These are phyloP conservation scores for Antitype chi DNA, from an alignment of 2,888 invertebrate genomes.

Conservation along the genomic window DNA sequence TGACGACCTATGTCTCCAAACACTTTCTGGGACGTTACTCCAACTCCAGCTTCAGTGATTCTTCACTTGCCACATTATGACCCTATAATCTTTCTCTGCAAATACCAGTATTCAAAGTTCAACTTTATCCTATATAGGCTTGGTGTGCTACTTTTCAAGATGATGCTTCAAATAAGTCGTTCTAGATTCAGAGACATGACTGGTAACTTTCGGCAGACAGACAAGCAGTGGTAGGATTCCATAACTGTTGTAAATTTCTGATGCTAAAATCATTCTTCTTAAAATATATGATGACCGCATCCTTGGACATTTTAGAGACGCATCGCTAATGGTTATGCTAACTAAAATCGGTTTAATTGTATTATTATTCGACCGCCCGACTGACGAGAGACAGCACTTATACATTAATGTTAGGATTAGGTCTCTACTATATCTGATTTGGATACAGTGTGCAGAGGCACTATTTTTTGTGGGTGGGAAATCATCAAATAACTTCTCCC, in stretches of 20 bases:
- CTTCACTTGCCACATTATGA: not conserved
- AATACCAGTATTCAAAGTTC: not conserved
- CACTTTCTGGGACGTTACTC: not conserved
- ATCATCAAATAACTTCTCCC: too few relatives aligned
- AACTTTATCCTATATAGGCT: not conserved
- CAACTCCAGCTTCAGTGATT: not conserved
- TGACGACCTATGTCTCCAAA: not conserved
- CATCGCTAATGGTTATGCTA: slow-evolving; percentile 7
- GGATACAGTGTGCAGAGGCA: not conserved
- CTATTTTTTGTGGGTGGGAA: too few relatives aligned
- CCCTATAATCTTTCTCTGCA: not conserved
- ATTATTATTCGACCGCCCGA: slow-evolving; percentile 21
- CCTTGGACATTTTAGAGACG: slow-evolving; percentile 13
- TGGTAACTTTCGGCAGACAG: not conserved
- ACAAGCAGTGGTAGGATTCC: not conserved
- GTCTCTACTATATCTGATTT: not conserved
- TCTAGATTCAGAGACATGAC: not conserved
- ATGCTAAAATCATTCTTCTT: slow-evolving; percentile 13
- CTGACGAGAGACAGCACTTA: not conserved
- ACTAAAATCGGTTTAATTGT: slow-evolving; percentile 4
- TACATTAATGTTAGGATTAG: not conserved
- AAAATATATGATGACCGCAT: slow-evolving; percentile 16
- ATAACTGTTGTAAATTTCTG: not conserved
- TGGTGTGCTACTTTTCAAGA: not conserved
- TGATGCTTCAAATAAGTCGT: not conserved